phyloP scores from a whole-genome alignment of 1,140 invertebrate species.

The Psilanteris sp. region DNA sequence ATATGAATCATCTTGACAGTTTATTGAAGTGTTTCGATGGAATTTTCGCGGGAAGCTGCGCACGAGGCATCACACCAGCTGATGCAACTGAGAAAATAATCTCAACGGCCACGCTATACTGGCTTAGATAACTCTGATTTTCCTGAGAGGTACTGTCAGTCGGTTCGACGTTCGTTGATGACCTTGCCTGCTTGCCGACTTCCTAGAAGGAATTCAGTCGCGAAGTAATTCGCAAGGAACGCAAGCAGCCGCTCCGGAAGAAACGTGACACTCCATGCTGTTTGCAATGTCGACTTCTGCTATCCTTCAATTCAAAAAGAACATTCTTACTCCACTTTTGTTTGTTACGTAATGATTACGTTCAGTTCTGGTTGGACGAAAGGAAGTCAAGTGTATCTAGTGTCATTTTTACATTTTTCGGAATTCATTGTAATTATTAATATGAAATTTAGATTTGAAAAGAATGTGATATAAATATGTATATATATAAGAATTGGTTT shows the following conservation, averaged over 20 bases:
- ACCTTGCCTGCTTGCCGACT: conserved; percentile 59
- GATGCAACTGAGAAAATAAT: conserved; percentile 33
- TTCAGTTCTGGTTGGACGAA: conserved; percentile 13
- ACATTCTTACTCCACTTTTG: conserved; percentile 36
- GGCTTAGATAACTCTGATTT: conserved; percentile 59
- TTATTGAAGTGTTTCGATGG: conserved; percentile 45
- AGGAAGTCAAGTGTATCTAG: background rate
- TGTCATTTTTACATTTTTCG: no score
- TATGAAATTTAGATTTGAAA: no score
- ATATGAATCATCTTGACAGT: conserved; percentile 43
- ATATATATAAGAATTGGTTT: no score
- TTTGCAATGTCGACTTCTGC: conserved; percentile 18
- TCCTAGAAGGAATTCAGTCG: conserved; percentile 48
- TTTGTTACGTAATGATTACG: conserved; percentile 12
- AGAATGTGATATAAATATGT: no score
- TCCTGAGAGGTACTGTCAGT: conserved; percentile 38
- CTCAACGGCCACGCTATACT: conserved; percentile 36
- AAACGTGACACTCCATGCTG: conserved; percentile 36
- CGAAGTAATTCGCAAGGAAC: conserved; percentile 28
- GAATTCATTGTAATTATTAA: no score
- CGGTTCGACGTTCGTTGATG: conserved; percentile 67
- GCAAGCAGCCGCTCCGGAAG: conserved; percentile 41
- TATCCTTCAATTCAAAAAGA: conserved; percentile 6
- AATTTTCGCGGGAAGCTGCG: conserved; percentile 36
- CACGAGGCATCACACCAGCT: conserved; percentile 25